Percentiles rank a stretch among this genome's conserved stretches.
Evolutionary conservation across 2,888 invertebrate species (phyloP).

Genomic region (Himalopsyche anomala): DNA sequence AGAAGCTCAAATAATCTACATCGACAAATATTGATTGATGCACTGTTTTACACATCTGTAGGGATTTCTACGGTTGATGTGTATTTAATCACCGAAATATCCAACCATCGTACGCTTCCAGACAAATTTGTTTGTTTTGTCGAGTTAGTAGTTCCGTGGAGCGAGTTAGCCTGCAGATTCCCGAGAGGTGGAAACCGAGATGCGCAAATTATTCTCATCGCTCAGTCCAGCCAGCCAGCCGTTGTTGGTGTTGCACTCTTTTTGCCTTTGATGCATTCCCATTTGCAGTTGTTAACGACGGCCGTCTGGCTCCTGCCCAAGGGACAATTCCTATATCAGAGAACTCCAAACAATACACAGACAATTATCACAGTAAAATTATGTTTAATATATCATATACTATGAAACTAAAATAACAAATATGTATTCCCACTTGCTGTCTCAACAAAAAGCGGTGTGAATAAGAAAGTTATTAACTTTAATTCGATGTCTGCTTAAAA

Average conservation of each 20-base stretch:
- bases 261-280: constrained; percentile 52
- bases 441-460: too few relatives aligned
- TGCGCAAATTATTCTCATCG: constrained; percentile 53
- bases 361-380: too few relatives aligned
- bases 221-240: constrained; percentile 33
- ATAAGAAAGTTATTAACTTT: too few relatives aligned
- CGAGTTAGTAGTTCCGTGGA: constrained; percentile 19
- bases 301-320: constrained; percentile 37
- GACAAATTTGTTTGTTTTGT: constrained; percentile 40
- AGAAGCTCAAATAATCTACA: too few relatives aligned
- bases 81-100: constrained; percentile 34
- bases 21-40: too few relatives aligned
- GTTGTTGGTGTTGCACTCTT: constrained; percentile 22
- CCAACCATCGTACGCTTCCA: not conserved
- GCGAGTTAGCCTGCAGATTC: constrained; percentile 18
- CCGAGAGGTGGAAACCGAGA: constrained; percentile 45
- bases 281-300: constrained; percentile 52
- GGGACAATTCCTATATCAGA: constrained; percentile 36
- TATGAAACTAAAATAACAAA: too few relatives aligned
- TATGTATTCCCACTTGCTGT: too few relatives aligned
- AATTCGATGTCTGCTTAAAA: too few relatives aligned
- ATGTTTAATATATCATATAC: too few relatives aligned
- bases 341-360: not conserved
- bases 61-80: not conserved
- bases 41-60: not conserved